Percentiles rank a stretch among this genome's conserved stretches.
phyloP scores from a whole-genome alignment of 1,140 invertebrate genomes.

The Trichonephila clavipes region DNA sequence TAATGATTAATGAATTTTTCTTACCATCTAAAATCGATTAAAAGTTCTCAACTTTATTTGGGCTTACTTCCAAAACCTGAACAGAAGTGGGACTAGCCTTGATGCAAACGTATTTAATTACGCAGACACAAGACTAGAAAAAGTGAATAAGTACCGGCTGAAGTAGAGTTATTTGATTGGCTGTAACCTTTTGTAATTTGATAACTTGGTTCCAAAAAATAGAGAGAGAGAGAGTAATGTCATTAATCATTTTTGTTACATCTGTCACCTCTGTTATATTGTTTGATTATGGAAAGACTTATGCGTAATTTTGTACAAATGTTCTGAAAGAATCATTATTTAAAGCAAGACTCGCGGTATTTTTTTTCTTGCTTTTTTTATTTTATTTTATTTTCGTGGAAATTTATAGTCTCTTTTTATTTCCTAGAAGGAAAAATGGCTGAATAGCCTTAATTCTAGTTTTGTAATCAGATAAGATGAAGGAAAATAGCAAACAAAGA shows the following conservation, averaged over 20 bases:
- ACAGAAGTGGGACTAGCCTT: not conserved
- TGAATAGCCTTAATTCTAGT: no score
- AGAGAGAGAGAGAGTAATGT: not conserved
- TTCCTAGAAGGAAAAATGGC: no score
- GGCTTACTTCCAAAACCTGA: not conserved
- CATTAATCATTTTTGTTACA: not conserved
- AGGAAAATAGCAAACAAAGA: no score
- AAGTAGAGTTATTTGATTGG: not conserved
- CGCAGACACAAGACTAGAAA: not conserved
- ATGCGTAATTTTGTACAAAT: not conserved
- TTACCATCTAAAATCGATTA: constrained; percentile 16
- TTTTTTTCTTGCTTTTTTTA: no score
- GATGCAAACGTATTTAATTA: not conserved
- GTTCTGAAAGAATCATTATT: no score
- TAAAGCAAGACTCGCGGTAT: no score
- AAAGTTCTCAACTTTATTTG: constrained; percentile 18
- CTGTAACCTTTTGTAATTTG: not conserved
- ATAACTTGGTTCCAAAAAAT: not conserved
- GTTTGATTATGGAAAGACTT: not conserved
- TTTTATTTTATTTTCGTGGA: no score
- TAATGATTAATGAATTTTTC: constrained; percentile 8
- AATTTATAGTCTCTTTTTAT: no score
- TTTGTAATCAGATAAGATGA: no score
- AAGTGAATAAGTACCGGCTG: not conserved
- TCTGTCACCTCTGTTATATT: not conserved